Evolutionary conservation across 2,888 invertebrate species (phyloP), one percentile per base, ranked within the genome.

Genomic region (Iselma pallidipennis): DNA sequence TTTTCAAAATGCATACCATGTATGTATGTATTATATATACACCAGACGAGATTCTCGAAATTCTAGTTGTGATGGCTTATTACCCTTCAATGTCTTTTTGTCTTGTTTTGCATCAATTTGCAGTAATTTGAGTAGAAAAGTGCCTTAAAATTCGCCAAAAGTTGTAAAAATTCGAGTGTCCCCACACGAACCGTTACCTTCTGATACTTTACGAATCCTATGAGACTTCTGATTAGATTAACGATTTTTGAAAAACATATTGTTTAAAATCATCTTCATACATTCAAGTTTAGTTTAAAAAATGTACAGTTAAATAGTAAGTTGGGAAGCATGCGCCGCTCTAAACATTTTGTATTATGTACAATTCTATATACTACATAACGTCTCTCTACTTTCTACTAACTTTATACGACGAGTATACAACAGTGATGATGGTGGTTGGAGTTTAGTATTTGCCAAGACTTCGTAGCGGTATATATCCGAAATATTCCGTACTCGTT

Each of bases 371-470:
- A 31, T 31, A 31, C 31, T 37, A 37, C 16, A 37, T 37, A 37
- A 37, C 16, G 9, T 37, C 37, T 37, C 37, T 37, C 37, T 16
- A 78, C 79, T 80, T 80, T 79, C 79, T 79, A 79, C 77, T 71
- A 71, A 68, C 71, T 68, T 16, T 37, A 37, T 14, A 9, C 37
- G 5, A 5, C 37, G 37, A 37, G 16, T 16, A 7, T 9, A 37
- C 37, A 37, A 16, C 16, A 16, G 37, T 65, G 70, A 61, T 66
- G 73, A 61, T 68, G 68, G 71, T 70, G 69, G 71, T 66, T 69
- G 66, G 66, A 65, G 72, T 76, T 76, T 76, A 78, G 77, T 78
- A 73, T 76, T 71, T 75, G 74, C 75, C 74, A 77, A 76, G 76
- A 76, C 74, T 67, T 73, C 74, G 75, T 68, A 65, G 69, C 67